Conservation (phyloP, 2,113 vertebrate genomes). For the Toxotes jaculatrix region DNA sequence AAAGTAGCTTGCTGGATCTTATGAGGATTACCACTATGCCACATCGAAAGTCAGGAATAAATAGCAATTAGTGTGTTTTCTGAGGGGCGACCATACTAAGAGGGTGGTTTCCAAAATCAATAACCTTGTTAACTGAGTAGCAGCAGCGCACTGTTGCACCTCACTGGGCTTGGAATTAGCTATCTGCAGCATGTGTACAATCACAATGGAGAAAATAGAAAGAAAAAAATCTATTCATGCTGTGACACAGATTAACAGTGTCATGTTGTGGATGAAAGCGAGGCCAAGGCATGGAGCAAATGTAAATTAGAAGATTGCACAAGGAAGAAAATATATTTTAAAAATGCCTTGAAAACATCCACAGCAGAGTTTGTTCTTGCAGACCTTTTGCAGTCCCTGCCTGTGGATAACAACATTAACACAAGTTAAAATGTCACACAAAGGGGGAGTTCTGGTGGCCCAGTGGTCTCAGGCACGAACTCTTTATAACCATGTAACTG, state of each 20-base stretch:
- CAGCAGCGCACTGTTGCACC: conserved; percentile 51
- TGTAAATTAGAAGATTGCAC: conserved; percentile 35
- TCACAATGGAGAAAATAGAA: conserved; percentile 41
- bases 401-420: conserved; percentile 40
- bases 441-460: conserved; percentile 15
- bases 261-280: conserved; percentile 42
- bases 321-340: not conserved
- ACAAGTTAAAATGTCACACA: conserved; percentile 57
- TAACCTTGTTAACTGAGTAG: conserved; percentile 73
- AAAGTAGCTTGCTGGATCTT: conserved; percentile 23
- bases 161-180: conserved; percentile 63
- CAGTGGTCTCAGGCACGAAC: not conserved
- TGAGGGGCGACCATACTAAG: conserved; percentile 41
- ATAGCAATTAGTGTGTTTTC: conserved; percentile 70
- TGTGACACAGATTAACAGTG: conserved; percentile 55
- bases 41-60: conserved; percentile 53
- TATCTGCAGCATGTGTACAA: conserved; percentile 42
- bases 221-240: conserved; percentile 47
- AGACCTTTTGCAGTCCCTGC: conserved; percentile 31
- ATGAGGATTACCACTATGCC: conserved; percentile 32
- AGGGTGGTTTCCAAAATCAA: conserved; percentile 73
- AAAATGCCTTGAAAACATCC: conserved; percentile 17
- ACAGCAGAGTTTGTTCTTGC: not conserved
- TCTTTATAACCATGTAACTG: not conserved
- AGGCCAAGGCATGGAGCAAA: conserved; percentile 13